A percentile compares a stretch with the other conserved stretches of the same genome.
Evolutionary conservation across 2,113 vertebrate species (phyloP).

Genomic region (Bufo gargarizans): DNA sequence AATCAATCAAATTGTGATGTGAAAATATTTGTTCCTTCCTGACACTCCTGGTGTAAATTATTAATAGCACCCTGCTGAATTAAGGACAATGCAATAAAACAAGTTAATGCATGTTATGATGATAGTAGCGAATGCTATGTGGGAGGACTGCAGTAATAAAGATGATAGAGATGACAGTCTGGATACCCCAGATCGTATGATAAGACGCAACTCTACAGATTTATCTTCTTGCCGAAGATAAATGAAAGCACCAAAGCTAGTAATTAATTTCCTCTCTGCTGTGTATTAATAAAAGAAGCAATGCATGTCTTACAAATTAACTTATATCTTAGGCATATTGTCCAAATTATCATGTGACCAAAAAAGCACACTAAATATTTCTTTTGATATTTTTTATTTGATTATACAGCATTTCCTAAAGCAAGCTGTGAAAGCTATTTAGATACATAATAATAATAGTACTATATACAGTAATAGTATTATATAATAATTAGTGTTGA

Average conservation of each 20-base stretch:
- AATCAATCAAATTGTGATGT: constrained; percentile 55
- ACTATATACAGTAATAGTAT: too few species aligned
- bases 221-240: constrained; percentile 53
- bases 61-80: constrained; percentile 58
- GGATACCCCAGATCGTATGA: constrained; percentile 41
- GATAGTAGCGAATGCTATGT: constrained; percentile 52
- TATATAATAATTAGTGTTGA: too few species aligned
- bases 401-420: not conserved
- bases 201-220: constrained; percentile 40
- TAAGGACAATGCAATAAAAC: constrained; percentile 59
- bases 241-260: constrained; percentile 20
- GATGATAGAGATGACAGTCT: constrained; percentile 57
- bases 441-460: not conserved
- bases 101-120: constrained; percentile 58
- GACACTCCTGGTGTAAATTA: constrained; percentile 55
- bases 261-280: constrained; percentile 36
- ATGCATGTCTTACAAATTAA: constrained; percentile 39
- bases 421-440: not conserved
- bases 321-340: not conserved
- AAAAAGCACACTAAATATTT: constrained; percentile 9
- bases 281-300: constrained; percentile 44
- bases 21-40: constrained; percentile 54
- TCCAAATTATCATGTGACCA: not conserved
- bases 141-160: constrained; percentile 56
- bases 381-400: not conserved